Evolutionary conservation across 2,797 vertebrate species (phyloP).

Genomic region (Scolopax rusticola): DNA sequence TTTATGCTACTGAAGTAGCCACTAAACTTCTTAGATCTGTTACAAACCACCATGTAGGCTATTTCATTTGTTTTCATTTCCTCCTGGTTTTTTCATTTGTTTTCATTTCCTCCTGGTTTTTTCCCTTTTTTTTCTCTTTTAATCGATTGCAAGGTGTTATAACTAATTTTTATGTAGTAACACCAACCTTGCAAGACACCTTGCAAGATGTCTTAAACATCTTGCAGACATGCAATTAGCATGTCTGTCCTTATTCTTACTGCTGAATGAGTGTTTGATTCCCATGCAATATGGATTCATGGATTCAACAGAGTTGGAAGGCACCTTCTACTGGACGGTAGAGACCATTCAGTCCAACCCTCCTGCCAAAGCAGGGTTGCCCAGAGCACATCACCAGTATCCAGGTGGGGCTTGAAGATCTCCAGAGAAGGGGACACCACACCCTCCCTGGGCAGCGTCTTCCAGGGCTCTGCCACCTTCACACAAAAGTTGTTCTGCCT

Average conservation of each 20-base stretch:
- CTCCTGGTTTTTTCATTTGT: neutral
- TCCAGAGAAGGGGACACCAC: no score
- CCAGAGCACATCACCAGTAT: no score
- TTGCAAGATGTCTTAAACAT: neutral
- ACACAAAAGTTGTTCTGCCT: no score
- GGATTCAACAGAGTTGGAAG: no score
- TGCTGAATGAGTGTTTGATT: neutral
- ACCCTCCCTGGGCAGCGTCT: no score
- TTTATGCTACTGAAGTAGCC: slow-evolving; percentile 27
- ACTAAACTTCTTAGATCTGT: slow-evolving; percentile 25
- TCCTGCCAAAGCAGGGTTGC: no score
- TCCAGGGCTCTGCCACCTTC: no score
- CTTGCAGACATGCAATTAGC: neutral
- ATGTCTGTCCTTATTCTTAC: neutral
- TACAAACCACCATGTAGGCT: neutral
- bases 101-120: neutral
- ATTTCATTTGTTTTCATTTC: slow-evolving; percentile 7
- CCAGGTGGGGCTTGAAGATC: no score
- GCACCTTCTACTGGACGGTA: no score
- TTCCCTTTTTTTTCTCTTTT: neutral
- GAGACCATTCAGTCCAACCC: no score
- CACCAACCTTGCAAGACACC: neutral
- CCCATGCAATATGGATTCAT: neutral
- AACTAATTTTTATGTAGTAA: neutral
- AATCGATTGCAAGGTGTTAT: neutral